Evolutionary conservation across 2,888 invertebrate genomes (phyloP), one percentile per base, ranked within the genome.

Genomic region (Caenorhabditis uteleia): DNA sequence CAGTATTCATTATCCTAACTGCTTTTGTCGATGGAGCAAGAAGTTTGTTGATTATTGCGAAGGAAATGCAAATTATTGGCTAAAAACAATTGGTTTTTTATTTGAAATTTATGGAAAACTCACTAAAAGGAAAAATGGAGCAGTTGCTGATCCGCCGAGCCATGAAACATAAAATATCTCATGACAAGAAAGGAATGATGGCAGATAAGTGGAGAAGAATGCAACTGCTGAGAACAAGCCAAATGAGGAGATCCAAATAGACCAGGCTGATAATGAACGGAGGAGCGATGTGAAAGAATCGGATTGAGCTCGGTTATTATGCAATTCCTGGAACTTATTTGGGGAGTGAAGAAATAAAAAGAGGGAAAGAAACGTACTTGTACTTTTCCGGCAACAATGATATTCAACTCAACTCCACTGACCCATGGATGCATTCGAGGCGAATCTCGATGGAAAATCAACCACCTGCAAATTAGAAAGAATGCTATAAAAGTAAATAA

Each of bases 391-490:
- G 76, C 73, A 12, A 74, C 64, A 14, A 79, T 76, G 53, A 66
- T 44, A 43, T 78, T 78, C 57, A 80, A 47, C 44, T 80, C 80
- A 23, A 77, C 46, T 29, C 80, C 80, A 46, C 75, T 73, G 26
- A 80, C 74, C 74, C 75, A 74, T 16, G 74, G 71, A 58, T 80
- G 80, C 8, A 57, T 47, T 51, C 79, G 75, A 1, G 80, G 80
- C 3, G 47, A 50, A 48, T 80, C 75, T 12, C 75, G 68, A 40
- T 80, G 77, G 56, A 80, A 76, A 12, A 79, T 56, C 7, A 69
- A n/a, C 70, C 77, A 80, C 20, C 71, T 66, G 21, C 39, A 55
- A 54, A 14, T 38, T 51, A 20, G 33, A 12, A 20, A 43, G 33
- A 39, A 40, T 40, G 12, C 16, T 4, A 10, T 8, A 4, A 20